phyloP scores from a whole-genome alignment of 2,888 invertebrate species.

The Torymus aiolomorphi region DNA sequence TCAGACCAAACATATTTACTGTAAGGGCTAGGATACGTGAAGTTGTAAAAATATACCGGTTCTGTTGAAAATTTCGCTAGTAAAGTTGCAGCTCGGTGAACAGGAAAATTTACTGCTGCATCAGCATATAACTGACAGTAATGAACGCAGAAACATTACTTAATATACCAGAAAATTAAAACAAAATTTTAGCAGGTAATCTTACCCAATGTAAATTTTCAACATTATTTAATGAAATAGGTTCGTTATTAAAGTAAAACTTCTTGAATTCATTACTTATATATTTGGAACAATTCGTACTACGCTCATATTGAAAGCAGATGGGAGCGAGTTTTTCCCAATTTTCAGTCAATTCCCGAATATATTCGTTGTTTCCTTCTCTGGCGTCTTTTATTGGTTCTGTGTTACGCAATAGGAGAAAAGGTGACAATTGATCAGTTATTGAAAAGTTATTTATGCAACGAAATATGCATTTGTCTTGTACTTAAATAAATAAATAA shows the following conservation, averaged over 20 bases:
- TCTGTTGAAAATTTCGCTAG: constrained; percentile 78
- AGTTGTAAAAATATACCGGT: constrained; percentile 81
- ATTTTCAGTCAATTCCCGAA: constrained; percentile 78
- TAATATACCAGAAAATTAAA: no score
- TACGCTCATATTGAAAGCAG: constrained; percentile 79
- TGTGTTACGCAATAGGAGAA: no score
- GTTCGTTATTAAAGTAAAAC: constrained; percentile 76
- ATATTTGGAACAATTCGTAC: constrained; percentile 76
- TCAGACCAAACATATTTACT: constrained; percentile 78
- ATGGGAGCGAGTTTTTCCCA: constrained; percentile 81
- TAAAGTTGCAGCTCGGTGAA: constrained; percentile 74
- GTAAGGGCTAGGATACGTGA: constrained; percentile 79
- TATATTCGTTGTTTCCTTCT: constrained; percentile 68
- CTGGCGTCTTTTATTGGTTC: constrained; percentile 22
- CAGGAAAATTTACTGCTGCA: constrained; percentile 76
- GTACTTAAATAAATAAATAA: no score
- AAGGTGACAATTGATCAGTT: no score
- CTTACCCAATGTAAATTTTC: constrained; percentile 73
- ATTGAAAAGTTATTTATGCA: no score
- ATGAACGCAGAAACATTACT: not conserved
- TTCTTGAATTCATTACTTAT: constrained; percentile 77
- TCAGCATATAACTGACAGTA: constrained; percentile 78
- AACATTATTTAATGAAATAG: constrained; percentile 72
- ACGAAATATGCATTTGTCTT: no score
- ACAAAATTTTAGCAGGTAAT: constrained; percentile 6